A percentile compares a stretch with the other conserved stretches of the same genome.
Evolutionary conservation across 2,888 invertebrate genomes (phyloP).

Genomic region (Eugnorisma glareosa): DNA sequence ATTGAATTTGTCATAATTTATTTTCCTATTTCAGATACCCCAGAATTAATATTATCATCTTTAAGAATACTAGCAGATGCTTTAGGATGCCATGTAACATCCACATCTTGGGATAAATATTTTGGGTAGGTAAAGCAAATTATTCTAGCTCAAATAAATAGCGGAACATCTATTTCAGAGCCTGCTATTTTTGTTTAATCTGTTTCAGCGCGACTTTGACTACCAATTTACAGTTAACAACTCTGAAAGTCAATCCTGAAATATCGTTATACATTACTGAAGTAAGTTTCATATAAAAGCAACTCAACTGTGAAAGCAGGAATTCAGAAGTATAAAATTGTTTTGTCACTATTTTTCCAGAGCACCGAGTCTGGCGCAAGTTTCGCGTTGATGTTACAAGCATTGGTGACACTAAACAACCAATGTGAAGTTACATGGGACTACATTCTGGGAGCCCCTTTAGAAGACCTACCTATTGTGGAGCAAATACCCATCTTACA

Average conservation of each 20-base stretch:
- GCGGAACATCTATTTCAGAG: not conserved
- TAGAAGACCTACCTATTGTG: conserved; percentile 94
- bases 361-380: conserved; percentile 91
- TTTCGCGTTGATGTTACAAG: conserved; percentile 92
- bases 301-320: not conserved
- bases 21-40: conserved; percentile 88
- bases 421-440: conserved; percentile 94
- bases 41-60: conserved; percentile 93
- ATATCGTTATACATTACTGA: conserved; percentile 85
- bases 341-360: conserved; percentile 73
- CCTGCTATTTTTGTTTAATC: not conserved
- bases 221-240: conserved; percentile 82
- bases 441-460: conserved; percentile 93
- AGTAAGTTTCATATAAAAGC: conserved; percentile 70
- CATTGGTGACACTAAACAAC: conserved; percentile 93
- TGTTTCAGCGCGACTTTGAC: conserved; percentile 82
- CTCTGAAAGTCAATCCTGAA: conserved; percentile 82
- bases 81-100: conserved; percentile 94
- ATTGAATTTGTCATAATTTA: not conserved
- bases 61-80: conserved; percentile 94
- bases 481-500: conserved; percentile 95
- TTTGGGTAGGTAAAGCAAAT: conserved; percentile 80
- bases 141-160: not conserved
- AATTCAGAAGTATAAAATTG: not conserved
- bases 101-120: conserved; percentile 95